These are phyloP conservation scores for Terebella lapidaria DNA, from an alignment of 2,888 invertebrate species.

Conservation along the genomic window DNA sequence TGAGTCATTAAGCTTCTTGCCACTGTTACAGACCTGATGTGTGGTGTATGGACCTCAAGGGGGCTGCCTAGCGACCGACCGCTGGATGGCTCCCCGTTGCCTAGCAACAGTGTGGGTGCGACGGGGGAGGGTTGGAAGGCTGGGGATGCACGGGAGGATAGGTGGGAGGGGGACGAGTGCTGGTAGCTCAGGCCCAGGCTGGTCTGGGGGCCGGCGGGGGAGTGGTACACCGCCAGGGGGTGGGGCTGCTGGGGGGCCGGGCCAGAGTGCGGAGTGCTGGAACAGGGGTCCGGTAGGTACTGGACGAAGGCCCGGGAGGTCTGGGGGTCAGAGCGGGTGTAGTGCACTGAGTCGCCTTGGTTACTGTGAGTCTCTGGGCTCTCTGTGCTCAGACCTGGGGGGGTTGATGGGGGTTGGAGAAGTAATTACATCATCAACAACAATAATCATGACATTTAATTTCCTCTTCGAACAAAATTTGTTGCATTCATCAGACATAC, in stretches of 20 bases:
- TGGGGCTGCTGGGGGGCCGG: neutral
- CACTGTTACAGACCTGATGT: too few relatives aligned
- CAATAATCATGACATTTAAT: too few relatives aligned
- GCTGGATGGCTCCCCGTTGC: neutral
- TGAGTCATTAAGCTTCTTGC: too few relatives aligned
- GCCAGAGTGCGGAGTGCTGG: too few relatives aligned
- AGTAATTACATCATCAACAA: too few relatives aligned
- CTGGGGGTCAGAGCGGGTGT: neutral
- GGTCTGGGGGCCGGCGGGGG: neutral
- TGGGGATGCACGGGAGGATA: neutral
- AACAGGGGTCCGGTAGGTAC: neutral
- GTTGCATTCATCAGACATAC: too few relatives aligned
- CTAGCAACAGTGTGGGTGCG: neutral
- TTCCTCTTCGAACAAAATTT: too few relatives aligned
- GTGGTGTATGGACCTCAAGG: too few relatives aligned
- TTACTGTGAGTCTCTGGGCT: neutral
- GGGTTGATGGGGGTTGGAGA: too few relatives aligned
- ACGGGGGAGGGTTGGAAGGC: neutral
- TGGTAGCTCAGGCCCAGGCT: neutral
- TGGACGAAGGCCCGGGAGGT: neutral
- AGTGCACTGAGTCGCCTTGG: neutral
- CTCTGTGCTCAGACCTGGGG: neutral
- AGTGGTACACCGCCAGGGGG: neutral
- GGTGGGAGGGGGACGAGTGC: slow-evolving; percentile 2
- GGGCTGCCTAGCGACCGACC: neutral